Conservation (phyloP, 1,140 invertebrate species). For the Condylostylus longicornis region DNA sequence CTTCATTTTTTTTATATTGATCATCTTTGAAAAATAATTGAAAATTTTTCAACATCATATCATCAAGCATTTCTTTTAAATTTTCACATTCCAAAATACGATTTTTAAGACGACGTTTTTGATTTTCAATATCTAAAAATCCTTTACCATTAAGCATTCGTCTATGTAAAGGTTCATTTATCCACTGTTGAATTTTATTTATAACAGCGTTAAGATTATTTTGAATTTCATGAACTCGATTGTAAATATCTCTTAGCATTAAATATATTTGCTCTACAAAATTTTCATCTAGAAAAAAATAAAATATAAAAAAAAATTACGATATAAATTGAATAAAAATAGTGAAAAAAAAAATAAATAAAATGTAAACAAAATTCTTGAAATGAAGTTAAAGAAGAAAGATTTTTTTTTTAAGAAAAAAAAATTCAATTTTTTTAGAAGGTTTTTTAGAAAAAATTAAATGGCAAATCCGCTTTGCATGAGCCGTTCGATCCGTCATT, state of each 20-base stretch:
- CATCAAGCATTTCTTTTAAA: slow-evolving; percentile 39
- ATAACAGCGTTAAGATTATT: slow-evolving; percentile 30
- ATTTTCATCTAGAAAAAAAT: neutral
- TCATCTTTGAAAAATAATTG: slow-evolving; percentile 37
- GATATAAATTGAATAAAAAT: too few species aligned
- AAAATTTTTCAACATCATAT: slow-evolving; percentile 43
- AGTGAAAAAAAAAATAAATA: too few species aligned
- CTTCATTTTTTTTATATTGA: slow-evolving; percentile 7
- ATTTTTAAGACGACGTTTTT: slow-evolving; percentile 32
- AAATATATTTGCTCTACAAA: neutral
- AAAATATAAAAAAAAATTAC: too few species aligned
- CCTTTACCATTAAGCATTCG: slow-evolving; percentile 39
- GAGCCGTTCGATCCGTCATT: too few species aligned
- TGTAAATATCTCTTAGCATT: slow-evolving; percentile 32
- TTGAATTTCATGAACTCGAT: slow-evolving; percentile 44
- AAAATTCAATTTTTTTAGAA: too few species aligned
- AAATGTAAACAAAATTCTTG: too few species aligned
- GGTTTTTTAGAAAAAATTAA: too few species aligned
- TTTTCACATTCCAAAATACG: slow-evolving; percentile 32
- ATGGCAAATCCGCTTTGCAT: too few species aligned
- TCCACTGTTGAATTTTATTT: slow-evolving; percentile 41
- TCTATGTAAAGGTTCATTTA: slow-evolving; percentile 40
- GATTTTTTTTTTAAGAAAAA: too few species aligned
- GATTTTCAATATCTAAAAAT: slow-evolving; percentile 41
- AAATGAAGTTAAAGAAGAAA: too few species aligned